Evolutionary conservation across 2,888 invertebrate species (phyloP), one percentile per base, ranked within the genome.

Genomic region (Antheraea assamensis): DNA sequence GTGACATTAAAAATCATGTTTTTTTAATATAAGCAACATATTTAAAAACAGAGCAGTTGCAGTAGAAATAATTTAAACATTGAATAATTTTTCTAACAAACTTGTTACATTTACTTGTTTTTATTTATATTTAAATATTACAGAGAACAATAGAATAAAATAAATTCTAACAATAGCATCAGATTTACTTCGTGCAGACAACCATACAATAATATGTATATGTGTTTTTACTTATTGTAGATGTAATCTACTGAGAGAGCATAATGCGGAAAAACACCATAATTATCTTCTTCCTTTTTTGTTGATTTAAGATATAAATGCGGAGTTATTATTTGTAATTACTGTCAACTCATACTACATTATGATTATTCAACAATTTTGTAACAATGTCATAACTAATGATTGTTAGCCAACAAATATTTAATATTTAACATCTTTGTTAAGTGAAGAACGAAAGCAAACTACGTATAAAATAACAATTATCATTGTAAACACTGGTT

Each of bases 321-420:
- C 24, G 13, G n/a, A 55, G 58, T 58, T 58, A 24, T 82, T 75
- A 75, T 76, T 78, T 79, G 77, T 77, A 76, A 71, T 80, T 74
- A 76, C 80, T 80, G 81, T 83, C 84, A 84, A 80, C 80, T 77
- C 71, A 80, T 70, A 64, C 30, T 10, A 0, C 30, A 58, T 13
- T 58, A 58, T n/a, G 24, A 24, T 21, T 24, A 58, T 24, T 58
- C n/a, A 5, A 24, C 24, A 0, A 24, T 13, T 58, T 24, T 58
- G 24, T 13, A 58, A 21, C 21, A 52, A 21, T n/a, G 3, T 21
- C n/a, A 30, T 27, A 15, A 17, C 27, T 64, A 30, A 17, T 24
- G 58, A n/a, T n/a, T 24, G 58, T 64, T 27, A 64, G 17, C 17
- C 61, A 64, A 64, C 3, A 27, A 64, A 64, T 64, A 64, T 64